Evolutionary conservation across 2,113 vertebrate genomes (phyloP), one percentile per base, ranked within the genome.

Genomic region (Dendrocopos noguchii): DNA sequence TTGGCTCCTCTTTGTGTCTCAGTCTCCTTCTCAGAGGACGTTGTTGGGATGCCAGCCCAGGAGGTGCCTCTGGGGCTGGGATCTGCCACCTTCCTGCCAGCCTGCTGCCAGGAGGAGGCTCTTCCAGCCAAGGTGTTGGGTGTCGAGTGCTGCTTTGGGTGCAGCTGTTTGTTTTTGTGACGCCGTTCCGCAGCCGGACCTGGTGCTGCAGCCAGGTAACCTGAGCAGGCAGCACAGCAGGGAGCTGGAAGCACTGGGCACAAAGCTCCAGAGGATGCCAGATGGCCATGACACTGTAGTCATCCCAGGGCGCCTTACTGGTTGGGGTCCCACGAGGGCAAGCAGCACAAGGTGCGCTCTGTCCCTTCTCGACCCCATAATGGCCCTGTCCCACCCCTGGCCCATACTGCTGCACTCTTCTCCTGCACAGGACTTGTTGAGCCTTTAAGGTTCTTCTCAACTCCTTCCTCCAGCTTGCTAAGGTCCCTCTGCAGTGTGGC

Each of bases 151-250:
- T 90, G 73, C 44, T 93, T 65, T 78, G 86, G 78, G 44, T 81
- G 84, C 3, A 2, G 88, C 83, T 83, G 68, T 87, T 77, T 83
- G 20, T 81, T 68, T 74, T 68, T 36, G 10, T 19, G 17, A 42
- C 1, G 14, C 59, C 39, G 12, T 59, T 72, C 70, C 27, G 44
- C 86, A 78, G 77, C 36, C 63, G 66, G 79, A 84, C 36, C 63
- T 83, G 34, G 50, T 66, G 73, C 88, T 68, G 34, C 76, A 85
- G 67, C 82, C 64, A 68, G 87, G 78, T 78, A 94, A 95, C 87
- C 81, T 73, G 84, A 94, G 91, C 74, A 65, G 63, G 93, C 93
- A 90, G 63, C 42, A 22, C 36, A 71, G 71, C 2, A 0, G 65
- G 66, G 34, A 91, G 64, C 50, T 87, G 46, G 84, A 89, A 89